Base-by-base conservation (phyloP, 2,113 vertebrate species). In the Coptodon bakossiorum region DNA sequence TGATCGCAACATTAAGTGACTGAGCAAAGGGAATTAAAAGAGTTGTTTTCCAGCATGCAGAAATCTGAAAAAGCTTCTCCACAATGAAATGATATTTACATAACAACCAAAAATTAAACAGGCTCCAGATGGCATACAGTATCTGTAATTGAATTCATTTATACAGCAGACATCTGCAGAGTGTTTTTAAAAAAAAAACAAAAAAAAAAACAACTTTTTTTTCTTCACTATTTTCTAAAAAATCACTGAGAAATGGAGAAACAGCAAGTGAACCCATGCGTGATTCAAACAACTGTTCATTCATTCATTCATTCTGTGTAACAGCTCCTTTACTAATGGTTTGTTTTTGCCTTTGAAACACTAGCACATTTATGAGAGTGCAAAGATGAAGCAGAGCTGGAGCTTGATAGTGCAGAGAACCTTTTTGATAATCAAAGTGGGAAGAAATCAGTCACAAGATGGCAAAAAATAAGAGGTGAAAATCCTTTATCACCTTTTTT, bases 51-150 rank as follows among this genome's bases (percentile, higher is more conserved):
- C 48, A 66, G 40, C 40, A 57, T 85, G 38, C 36, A 66, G 40
- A 45, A 29, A 31, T 22, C 27, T 34, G 29, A 50, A 85, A 73
- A 83, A n/a, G 29, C 45, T 73, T 3, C 24, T n/a, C 27, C 43
- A 61, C 76, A 80, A 84, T 68, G 43, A 76, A 82, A 19, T 50
- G 53, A 61, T 80, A 91, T 88, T 83, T 88, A 50, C 66, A 81
- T 43, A 81, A 84, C 82, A 87, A 81, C 50, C 85, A 80, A 36
- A 78, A 68, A 80, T 29, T 11, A 84, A 56, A 89, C 73, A 11
- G 52, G 57, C 83, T 90, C 87, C 89, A 89, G 89, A 86, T 91
- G 86, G 36, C 48, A 11, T 13, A 40, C 12, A 82, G 38, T 52
- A 14, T 85, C 66, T 83, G 82, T 50, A n/a, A 83, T 24, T 68